Conservation (phyloP, 2,113 vertebrate species). For the Grantiella picta region DNA sequence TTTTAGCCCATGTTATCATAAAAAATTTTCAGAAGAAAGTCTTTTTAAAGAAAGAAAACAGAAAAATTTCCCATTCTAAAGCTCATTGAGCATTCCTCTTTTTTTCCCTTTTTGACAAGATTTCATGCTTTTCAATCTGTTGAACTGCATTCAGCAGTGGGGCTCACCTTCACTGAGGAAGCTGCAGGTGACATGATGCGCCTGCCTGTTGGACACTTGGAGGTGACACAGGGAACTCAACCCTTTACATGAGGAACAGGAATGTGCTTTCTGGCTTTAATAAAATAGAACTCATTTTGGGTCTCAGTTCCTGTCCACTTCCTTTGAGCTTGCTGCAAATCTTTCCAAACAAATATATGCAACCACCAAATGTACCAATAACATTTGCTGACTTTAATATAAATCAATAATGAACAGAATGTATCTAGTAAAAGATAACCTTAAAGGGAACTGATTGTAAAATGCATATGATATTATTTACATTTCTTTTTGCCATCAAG, state of each 20-base stretch:
- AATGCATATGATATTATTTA: conserved; percentile 73
- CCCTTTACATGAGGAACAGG: background rate
- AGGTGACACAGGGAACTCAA: conserved; percentile 27
- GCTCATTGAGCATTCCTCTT: background rate
- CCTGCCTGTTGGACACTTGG: background rate
- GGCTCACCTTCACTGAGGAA: background rate
- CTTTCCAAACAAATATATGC: conserved; percentile 61
- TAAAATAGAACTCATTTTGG: conserved; percentile 43
- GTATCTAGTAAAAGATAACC: conserved; percentile 62
- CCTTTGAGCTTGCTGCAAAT: conserved; percentile 42
- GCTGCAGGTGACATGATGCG: background rate
- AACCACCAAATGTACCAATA: conserved; percentile 61
- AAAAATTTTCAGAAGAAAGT: background rate
- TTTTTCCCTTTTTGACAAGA: background rate
- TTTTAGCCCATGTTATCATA: background rate
- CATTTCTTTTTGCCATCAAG: conserved; percentile 64
- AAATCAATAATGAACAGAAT: conserved; percentile 63
- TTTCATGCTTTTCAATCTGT: background rate
- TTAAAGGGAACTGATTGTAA: conserved; percentile 65
- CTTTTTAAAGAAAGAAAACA: background rate
- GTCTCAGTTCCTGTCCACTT: conserved; percentile 18
- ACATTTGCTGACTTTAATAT: conserved; percentile 63
- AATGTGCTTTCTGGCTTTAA: conserved; percentile 32
- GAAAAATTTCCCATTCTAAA: background rate
- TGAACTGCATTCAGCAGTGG: background rate